phyloP scores from a whole-genome alignment of 2,113 vertebrate species.

The Hylia prasina region DNA sequence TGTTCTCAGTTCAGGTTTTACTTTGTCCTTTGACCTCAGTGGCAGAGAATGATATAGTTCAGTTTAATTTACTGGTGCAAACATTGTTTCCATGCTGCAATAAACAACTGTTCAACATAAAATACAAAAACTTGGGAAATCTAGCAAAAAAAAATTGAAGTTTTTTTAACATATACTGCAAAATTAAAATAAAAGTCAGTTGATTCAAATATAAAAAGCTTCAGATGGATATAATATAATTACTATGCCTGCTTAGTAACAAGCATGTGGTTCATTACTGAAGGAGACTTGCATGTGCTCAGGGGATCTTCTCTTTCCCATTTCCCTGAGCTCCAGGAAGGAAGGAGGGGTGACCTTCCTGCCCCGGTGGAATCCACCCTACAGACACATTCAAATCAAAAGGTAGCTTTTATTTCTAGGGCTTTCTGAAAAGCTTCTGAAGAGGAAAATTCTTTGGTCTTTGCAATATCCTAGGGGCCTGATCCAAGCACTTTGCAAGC shows the following conservation, averaged over 20 bases:
- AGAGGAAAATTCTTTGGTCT: conserved; percentile 32
- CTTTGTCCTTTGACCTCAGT: not conserved
- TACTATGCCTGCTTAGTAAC: not conserved
- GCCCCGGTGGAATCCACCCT: not conserved
- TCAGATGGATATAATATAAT: not conserved
- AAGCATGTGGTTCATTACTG: not conserved
- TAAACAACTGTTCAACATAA: not conserved
- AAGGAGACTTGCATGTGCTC: not conserved
- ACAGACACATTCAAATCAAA: conserved; percentile 17
- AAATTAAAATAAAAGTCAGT: not conserved
- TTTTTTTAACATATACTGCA: not conserved
- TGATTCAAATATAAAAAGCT: not conserved
- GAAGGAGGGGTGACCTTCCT: not conserved
- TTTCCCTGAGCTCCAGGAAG: not conserved
- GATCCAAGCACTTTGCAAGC: not conserved
- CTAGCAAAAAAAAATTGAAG: not conserved
- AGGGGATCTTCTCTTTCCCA: not conserved
- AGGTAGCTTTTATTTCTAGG: conserved; percentile 2
- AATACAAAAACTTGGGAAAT: not conserved
- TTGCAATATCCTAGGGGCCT: not conserved
- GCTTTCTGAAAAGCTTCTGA: conserved; percentile 27
- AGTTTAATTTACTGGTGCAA: not conserved
- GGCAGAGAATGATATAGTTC: not conserved
- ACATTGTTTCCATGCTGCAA: not conserved
- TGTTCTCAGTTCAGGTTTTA: not conserved